Evolutionary conservation across 2,797 vertebrate species (phyloP).

Genomic region (Nannoperca obscura): DNA sequence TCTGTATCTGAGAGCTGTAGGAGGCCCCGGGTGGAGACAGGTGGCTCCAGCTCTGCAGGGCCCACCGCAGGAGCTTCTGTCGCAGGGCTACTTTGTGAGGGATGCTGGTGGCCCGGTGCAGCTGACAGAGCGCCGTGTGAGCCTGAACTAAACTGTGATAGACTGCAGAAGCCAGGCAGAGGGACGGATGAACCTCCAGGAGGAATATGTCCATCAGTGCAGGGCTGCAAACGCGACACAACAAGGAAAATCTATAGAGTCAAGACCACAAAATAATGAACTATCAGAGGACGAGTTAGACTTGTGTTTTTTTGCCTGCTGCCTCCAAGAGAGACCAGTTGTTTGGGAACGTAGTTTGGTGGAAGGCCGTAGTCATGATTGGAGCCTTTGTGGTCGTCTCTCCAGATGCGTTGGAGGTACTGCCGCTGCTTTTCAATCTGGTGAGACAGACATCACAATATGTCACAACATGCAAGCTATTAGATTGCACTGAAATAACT

Average conservation of each 20-base stretch:
- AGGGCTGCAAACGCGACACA: slow-evolving; percentile 69
- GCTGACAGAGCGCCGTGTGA: slow-evolving; percentile 75
- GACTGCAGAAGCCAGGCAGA: slow-evolving; percentile 77
- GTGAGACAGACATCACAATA: slow-evolving; percentile 8
- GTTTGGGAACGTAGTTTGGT: slow-evolving; percentile 79
- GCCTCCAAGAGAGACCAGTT: slow-evolving; percentile 83
- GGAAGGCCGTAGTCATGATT: slow-evolving; percentile 79
- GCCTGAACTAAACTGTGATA: slow-evolving; percentile 72
- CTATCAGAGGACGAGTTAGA: neutral
- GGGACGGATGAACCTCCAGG: slow-evolving; percentile 87
- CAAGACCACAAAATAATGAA: neutral
- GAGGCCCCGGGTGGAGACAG: slow-evolving; percentile 65
- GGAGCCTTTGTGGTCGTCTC: slow-evolving; percentile 57
- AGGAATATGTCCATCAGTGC: slow-evolving; percentile 80
- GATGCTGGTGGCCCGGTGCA: slow-evolving; percentile 59
- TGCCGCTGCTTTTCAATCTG: slow-evolving; percentile 84
- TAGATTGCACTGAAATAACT: neutral
- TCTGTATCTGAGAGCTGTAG: slow-evolving; percentile 81
- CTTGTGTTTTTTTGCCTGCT: slow-evolving; percentile 68
- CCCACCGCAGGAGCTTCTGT: slow-evolving; percentile 75
- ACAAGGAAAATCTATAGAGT: neutral
- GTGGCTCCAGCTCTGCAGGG: slow-evolving; percentile 73
- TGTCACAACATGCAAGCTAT: neutral
- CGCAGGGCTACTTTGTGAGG: slow-evolving; percentile 70
- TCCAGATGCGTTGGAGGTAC: slow-evolving; percentile 80